phyloP scores from a whole-genome alignment of 2,888 invertebrate species.

The Apamea monoglypha region DNA sequence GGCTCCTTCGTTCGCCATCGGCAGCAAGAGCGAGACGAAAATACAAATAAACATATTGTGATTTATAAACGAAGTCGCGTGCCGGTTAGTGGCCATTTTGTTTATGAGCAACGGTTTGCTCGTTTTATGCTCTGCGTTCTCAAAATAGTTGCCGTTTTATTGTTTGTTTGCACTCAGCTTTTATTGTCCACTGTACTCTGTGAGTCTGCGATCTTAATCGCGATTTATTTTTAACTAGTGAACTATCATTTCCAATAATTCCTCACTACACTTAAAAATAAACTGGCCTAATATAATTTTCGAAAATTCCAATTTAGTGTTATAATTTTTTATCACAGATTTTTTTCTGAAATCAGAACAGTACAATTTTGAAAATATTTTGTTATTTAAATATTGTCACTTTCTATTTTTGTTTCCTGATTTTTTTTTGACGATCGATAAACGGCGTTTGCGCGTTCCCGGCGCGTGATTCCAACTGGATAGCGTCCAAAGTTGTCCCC shows the following conservation, averaged over 20 bases:
- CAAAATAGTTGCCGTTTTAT: constrained; percentile 83
- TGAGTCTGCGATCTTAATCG: constrained; percentile 68
- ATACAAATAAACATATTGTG: constrained; percentile 89
- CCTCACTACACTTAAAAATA: constrained; percentile 49
- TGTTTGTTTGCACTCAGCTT: constrained; percentile 83
- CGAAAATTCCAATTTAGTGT: constrained; percentile 20
- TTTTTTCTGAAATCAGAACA: background rate
- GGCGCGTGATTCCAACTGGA: constrained; percentile 84
- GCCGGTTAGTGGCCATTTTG: constrained; percentile 87
- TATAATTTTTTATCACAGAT: constrained; percentile 6
- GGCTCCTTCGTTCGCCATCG: constrained; percentile 84
- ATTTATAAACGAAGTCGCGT: constrained; percentile 86
- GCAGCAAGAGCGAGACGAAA: constrained; percentile 85
- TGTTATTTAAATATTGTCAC: constrained; percentile 25
- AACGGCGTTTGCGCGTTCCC: constrained; percentile 75
- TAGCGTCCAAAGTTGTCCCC: constrained; percentile 88
- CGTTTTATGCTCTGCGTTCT: constrained; percentile 80
- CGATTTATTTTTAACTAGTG: constrained; percentile 47
- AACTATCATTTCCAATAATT: constrained; percentile 38
- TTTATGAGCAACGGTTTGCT: constrained; percentile 81
- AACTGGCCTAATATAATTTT: background rate
- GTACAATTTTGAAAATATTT: background rate
- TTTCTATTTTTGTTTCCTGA: constrained; percentile 55
- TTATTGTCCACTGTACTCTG: constrained; percentile 75
- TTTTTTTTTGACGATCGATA: constrained; percentile 68